Conservation (phyloP, 2,888 invertebrate genomes). For the Brenthis daphne region DNA sequence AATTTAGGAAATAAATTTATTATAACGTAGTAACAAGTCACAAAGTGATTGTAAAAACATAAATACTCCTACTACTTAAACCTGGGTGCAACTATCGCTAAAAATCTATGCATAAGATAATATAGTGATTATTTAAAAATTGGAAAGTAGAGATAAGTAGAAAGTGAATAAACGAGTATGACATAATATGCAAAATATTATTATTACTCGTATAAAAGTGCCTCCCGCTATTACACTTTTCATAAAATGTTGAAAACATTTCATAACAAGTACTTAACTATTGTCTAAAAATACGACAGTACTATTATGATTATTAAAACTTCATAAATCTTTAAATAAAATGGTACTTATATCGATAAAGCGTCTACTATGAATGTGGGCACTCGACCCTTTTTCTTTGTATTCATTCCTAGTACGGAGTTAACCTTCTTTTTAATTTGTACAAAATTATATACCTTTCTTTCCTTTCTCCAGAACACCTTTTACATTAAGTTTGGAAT, state of each 20-base stretch:
- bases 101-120: no score
- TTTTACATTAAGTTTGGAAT: not conserved
- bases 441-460: constrained; percentile 14
- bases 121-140: not conserved
- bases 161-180: not conserved
- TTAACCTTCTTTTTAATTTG: constrained; percentile 18
- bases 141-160: not conserved
- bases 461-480: constrained; percentile 1
- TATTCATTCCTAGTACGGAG: constrained; percentile 17
- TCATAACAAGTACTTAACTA: constrained; percentile 4
- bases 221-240: constrained; percentile 1
- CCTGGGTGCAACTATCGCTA: no score
- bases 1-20: no score
- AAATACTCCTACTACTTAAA: no score
- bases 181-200: constrained; percentile 2
- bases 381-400: constrained; percentile 21
- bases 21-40: no score
- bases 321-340: not conserved
- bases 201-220: not conserved
- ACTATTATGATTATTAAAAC: constrained; percentile 16
- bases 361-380: not conserved
- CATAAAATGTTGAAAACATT: constrained; percentile 13
- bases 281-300: constrained; percentile 10
- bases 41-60: no score
- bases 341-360: not conserved